A percentile compares a stretch with the other conserved stretches of the same genome.
These are phyloP conservation scores for Manacus vitellinus DNA, from an alignment of 2,113 vertebrate genomes.

Conservation along the genomic window DNA sequence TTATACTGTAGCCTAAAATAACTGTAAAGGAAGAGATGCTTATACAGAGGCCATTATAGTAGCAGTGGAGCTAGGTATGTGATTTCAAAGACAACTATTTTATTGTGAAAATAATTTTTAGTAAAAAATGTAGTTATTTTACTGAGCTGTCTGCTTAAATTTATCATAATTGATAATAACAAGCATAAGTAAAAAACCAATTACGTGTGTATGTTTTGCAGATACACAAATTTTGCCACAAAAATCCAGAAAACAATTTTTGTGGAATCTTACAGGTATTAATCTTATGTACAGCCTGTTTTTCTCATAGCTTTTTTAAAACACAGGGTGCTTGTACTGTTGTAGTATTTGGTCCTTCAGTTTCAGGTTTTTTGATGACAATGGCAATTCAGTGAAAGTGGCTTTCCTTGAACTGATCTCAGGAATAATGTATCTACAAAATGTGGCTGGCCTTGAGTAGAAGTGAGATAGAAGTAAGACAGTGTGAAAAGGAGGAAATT, in stretches of 20 bases:
- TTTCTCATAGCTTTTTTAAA: background rate
- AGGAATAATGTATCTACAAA: background rate
- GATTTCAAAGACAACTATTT: background rate
- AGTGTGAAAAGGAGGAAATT: background rate
- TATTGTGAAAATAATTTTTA: background rate
- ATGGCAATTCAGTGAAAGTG: background rate
- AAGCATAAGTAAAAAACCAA: background rate
- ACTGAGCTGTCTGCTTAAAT: background rate
- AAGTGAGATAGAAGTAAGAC: background rate
- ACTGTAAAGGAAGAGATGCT: background rate
- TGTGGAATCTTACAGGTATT: background rate
- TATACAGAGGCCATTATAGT: background rate
- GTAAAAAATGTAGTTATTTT: background rate
- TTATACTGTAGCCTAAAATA: background rate
- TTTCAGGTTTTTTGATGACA: background rate
- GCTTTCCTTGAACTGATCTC: background rate
- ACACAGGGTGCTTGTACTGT: background rate
- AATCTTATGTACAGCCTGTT: background rate
- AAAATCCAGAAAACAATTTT: background rate
- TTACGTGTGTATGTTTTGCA: background rate
- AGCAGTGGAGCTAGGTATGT: background rate
- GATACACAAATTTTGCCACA: background rate
- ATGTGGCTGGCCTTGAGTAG: background rate
- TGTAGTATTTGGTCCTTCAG: background rate
- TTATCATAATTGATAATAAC: background rate